Evolutionary conservation across 1,140 invertebrate genomes (phyloP), one percentile per base, ranked within the genome.

Genomic region (Drosophila athabasca): DNA sequence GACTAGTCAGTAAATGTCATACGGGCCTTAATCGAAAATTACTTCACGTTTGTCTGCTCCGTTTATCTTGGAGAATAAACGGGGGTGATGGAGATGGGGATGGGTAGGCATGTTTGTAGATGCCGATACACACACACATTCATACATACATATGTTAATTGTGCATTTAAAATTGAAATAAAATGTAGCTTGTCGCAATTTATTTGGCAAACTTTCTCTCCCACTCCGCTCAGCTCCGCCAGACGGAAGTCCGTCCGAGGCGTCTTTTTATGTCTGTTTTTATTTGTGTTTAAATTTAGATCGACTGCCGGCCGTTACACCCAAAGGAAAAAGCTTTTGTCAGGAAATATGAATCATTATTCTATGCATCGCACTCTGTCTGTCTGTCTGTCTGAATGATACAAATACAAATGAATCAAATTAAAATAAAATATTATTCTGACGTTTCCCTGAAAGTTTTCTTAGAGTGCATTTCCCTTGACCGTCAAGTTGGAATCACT

Each of bases 111-210:
- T 35, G 31, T 35, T 35, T 35, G 31, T 35, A 35, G 31, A 35
- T 11, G n/a, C 55, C 35, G 19, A 31, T 41, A 7, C 19, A 22
- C n/a, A 15, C 17, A 19, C 13, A 13, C 9, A 31, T n/a, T 69
- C 43, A 62, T 79, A 13, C 9, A 31, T n/a, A 71, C 43, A 62
- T 79, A 72, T 79, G 76, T 76, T 84, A 79, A 84, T 84, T 84
- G 80, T 84, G 74, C 72, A 84, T 84, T 84, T 80, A 79, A 79
- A 64, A 62, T 79, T 84, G 60, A 73, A 84, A 84, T 79, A 79
- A 80, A 84, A 84, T 79, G 48, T 84, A 62, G 80, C 77, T 64
- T 76, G 70, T 75, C 70, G 72, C 69, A 64, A 64, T 74, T 64
- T 75, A 73, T 75, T 75, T 75, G 53, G 35, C 35, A 11, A 39